Evolutionary conservation across 23 tunicate species (phyloP).

Genomic region (Clavelina lepadiformis): DNA sequence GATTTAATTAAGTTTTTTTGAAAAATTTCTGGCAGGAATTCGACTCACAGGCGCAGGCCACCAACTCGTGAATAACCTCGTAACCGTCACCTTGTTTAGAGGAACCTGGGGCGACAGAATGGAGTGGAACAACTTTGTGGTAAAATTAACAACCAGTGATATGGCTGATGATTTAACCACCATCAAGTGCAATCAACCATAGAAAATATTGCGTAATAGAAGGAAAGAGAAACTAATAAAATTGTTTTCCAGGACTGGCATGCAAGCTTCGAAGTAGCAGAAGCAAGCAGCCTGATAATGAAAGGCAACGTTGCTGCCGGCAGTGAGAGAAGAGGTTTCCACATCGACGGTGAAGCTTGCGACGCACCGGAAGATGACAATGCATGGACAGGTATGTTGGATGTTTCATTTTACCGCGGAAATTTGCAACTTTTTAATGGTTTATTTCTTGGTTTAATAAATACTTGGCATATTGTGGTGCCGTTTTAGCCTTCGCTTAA

Average conservation of each 20-base stretch:
- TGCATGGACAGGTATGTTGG: conserved; percentile 59
- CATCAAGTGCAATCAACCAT: neutral
- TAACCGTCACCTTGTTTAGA: conserved; percentile 39
- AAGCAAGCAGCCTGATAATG: conserved; percentile 35
- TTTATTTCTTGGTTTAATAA: too few species aligned
- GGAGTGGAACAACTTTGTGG: conserved; percentile 42
- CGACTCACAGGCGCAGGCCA: conserved; percentile 46
- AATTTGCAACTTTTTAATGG: too few species aligned
- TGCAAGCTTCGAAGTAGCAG: conserved; percentile 34
- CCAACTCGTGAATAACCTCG: conserved; percentile 32
- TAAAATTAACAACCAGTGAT: too few species aligned
- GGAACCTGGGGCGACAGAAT: conserved; percentile 42
- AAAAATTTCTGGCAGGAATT: too few species aligned
- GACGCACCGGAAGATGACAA: conserved; percentile 30
- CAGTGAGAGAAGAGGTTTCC: conserved; percentile 67
- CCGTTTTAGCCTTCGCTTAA: too few species aligned
- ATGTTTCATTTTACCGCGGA: too few species aligned
- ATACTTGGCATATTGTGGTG: too few species aligned
- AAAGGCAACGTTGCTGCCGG: conserved; percentile 64
- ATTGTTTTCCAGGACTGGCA: conserved; percentile 50
- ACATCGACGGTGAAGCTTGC: conserved; percentile 63
- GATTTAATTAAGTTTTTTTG: too few species aligned
- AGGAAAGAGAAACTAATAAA: neutral
- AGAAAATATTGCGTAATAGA: neutral
- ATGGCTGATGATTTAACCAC: too few species aligned